These are phyloP conservation scores for Anolis sagrei DNA, from an alignment of 2,113 vertebrate genomes.

Conservation along the genomic window DNA sequence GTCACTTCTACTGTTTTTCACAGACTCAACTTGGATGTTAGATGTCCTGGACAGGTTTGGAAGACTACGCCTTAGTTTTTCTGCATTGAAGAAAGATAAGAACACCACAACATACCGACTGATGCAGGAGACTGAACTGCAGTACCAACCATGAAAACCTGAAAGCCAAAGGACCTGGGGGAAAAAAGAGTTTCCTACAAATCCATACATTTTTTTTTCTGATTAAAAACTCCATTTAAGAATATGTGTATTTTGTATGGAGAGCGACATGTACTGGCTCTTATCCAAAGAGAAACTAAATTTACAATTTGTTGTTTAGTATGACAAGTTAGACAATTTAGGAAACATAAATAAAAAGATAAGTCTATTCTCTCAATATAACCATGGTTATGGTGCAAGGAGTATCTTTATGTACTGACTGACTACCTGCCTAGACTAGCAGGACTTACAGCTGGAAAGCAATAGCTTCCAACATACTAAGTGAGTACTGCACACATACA, in stretches of 20 bases:
- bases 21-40: constrained; percentile 86
- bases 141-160: accelerated
- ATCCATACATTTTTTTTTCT: background rate
- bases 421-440: background rate
- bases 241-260: background rate
- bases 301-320: background rate
- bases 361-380: background rate
- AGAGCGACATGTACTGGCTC: background rate
- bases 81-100: constrained; percentile 70
- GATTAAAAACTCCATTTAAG: background rate
- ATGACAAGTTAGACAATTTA: constrained; percentile 22
- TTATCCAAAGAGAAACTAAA: background rate
- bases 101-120: background rate
- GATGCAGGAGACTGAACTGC: background rate
- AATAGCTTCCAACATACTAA: background rate
- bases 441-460: background rate
- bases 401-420: background rate
- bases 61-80: constrained; percentile 97
- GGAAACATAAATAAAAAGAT: background rate
- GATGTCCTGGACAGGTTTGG: constrained; percentile 92
- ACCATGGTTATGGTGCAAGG: background rate
- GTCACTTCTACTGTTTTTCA: constrained; percentile 97
- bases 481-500: background rate
- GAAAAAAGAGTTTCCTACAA: background rate
- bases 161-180: background rate